These are phyloP conservation scores for Epinotia nisella DNA, from an alignment of 2,888 invertebrate species.

Conservation along the genomic window DNA sequence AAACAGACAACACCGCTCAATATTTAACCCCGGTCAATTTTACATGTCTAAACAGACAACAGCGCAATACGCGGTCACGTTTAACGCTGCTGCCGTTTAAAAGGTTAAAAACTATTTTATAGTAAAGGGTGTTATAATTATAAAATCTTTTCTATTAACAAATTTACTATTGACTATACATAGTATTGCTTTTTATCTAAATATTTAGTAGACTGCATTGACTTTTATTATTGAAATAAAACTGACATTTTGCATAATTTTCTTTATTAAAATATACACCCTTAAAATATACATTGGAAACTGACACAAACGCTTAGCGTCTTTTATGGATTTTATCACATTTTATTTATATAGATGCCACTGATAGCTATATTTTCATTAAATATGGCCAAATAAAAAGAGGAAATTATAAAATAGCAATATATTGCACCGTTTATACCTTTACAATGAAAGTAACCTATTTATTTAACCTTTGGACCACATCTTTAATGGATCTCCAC, in stretches of 20 bases:
- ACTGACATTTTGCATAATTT: slow-evolving; percentile 20
- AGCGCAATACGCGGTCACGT: no score
- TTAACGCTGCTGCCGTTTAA: no score
- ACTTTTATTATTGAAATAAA: slow-evolving; percentile 24
- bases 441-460: neutral
- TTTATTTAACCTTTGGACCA: slow-evolving; percentile 2
- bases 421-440: slow-evolving; percentile 26
- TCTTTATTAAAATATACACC: slow-evolving; percentile 36
- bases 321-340: slow-evolving; percentile 36
- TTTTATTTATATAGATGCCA: slow-evolving; percentile 24
- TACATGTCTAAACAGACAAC: no score
- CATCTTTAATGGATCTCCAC: neutral
- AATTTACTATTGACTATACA: neutral
- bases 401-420: slow-evolving; percentile 10
- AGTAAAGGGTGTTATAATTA: no score
- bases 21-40: no score
- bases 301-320: slow-evolving; percentile 17
- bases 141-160: neutral
- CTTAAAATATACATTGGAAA: slow-evolving; percentile 17
- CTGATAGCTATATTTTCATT: slow-evolving; percentile 5
- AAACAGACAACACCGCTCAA: no score
- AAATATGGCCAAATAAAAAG: slow-evolving; percentile 29
- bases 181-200: neutral
- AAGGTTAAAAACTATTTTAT: no score
- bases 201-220: neutral